These are phyloP conservation scores for Chanos chanos DNA, from an alignment of 2,797 vertebrate species.

Conservation along the genomic window DNA sequence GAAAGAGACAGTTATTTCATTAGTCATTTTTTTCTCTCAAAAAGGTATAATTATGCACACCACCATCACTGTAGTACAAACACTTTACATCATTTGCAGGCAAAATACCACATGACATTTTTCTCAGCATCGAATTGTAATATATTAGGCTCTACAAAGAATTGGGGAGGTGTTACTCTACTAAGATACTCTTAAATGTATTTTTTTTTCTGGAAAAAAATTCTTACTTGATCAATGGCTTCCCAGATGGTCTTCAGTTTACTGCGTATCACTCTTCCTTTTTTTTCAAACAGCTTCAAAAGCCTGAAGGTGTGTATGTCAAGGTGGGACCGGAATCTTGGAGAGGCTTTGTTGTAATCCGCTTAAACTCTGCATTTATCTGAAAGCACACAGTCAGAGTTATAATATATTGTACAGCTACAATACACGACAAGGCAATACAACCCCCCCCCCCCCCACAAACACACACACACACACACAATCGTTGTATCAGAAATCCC, in stretches of 20 bases:
- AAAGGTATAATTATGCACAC: background rate
- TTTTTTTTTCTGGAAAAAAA: constrained; percentile 1
- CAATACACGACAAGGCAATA: background rate
- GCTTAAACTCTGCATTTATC: constrained; percentile 36
- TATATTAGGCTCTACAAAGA: too few relatives aligned
- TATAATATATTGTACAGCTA: too few relatives aligned
- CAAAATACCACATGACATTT: too few relatives aligned
- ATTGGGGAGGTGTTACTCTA: too few relatives aligned
- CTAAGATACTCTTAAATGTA: too few relatives aligned
- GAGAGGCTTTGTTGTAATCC: constrained; percentile 27
- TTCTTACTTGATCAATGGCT: constrained; percentile 9
- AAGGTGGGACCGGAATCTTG: constrained; percentile 29
- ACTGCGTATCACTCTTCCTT: constrained; percentile 28
- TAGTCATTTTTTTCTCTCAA: background rate
- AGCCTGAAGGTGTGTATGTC: constrained; percentile 7
- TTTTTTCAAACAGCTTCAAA: constrained; percentile 14
- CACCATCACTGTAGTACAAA: too few relatives aligned
- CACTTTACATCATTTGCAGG: too few relatives aligned
- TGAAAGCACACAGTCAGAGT: constrained; percentile 17
- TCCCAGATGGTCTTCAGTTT: constrained; percentile 7
- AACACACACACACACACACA: background rate
- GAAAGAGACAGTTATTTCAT: background rate
- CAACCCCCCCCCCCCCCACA: background rate
- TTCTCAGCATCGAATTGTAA: too few relatives aligned
- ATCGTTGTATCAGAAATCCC: too few relatives aligned